These are phyloP conservation scores for Papio anubis DNA, from an alignment of 2,113 vertebrate genomes.

Conservation along the genomic window DNA sequence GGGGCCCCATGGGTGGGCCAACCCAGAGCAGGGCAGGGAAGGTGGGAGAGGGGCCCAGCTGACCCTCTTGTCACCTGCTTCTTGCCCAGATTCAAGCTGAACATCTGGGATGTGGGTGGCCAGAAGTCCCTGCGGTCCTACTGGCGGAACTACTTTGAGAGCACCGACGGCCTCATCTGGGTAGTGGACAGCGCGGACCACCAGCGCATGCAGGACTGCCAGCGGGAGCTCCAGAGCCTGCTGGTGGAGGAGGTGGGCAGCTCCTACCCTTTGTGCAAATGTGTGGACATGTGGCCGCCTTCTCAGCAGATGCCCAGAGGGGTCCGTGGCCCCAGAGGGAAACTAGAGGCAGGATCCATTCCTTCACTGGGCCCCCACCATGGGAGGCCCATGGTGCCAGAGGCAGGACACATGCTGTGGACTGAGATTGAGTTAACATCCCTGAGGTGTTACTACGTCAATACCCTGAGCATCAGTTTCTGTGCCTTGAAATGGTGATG, in stretches of 20 bases:
- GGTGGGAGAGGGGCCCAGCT: accelerated
- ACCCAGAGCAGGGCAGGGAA: neutral
- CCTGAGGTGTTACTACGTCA: neutral
- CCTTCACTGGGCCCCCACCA: neutral
- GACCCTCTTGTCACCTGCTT: neutral
- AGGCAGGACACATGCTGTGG: neutral
- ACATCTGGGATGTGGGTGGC: constrained; percentile 95
- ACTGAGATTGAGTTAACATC: accelerated
- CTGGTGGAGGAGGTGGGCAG: constrained; percentile 90
- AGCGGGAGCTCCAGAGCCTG: constrained; percentile 87
- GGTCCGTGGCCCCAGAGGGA: neutral
- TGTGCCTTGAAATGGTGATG: neutral
- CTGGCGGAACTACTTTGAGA: constrained; percentile 97
- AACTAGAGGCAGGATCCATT: neutral
- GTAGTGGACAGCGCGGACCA: constrained; percentile 95
- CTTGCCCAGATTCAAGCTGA: constrained; percentile 90
- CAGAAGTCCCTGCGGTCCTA: constrained; percentile 95
- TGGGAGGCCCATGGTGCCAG: neutral
- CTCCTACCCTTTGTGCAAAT: accelerated
- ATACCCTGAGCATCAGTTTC: neutral
- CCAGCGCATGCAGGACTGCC: constrained; percentile 91
- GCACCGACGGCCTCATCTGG: constrained; percentile 95
- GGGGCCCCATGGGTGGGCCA: accelerated
- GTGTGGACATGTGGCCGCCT: accelerated
- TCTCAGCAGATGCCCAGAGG: neutral